Evolutionary conservation across 2,797 vertebrate genomes (phyloP), one percentile per base, ranked within the genome.

Genomic region (Myripristis murdjan): DNA sequence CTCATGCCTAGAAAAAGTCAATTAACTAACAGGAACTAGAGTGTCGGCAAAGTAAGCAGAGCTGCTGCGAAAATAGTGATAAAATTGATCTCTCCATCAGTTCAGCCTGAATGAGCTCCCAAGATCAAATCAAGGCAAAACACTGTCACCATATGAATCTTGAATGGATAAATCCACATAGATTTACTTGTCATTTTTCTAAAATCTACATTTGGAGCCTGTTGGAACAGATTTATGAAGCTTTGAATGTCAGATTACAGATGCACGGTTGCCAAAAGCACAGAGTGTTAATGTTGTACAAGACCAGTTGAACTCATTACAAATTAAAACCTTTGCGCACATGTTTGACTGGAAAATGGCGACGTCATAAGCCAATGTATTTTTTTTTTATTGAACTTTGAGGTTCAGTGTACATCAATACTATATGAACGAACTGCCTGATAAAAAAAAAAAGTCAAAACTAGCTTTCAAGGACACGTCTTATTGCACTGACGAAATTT

Each of bases 311-410:
- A 85, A 67, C 72, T 48, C 58, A 64, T 66, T 24, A 33, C 44
- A 73, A 72, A 82, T 82, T 75, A 72, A 69, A 72, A 64, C 75
- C 54, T 51, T 37, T 39, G 63, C 64, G 74, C 66, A 43, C 33
- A 2, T 37, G 16, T 67, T 41, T 31, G 18, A 65, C 11, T 51
- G 15, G 48, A 83, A 74, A 73, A 57, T 2, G 18, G 15, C 81
- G 46, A 73, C 9, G 15, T 26, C n/a, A 54, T 8, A 10, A 55
- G 11, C 16, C 26, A 16, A 56, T 35, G 20, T 63, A 5, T 11
- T 4, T 3, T 4, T 3, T 4, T 3, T 72, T 70, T 47, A 18
- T 1, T 24, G 20, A n/a, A 53, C 2, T n/a, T 23, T 37, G 18
- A 33, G 23, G 35, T 46, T 58, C 15, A 77, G 55, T 7, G 11